phyloP scores from a whole-genome alignment of 2,113 vertebrate species.

The Physeter macrocephalus region DNA sequence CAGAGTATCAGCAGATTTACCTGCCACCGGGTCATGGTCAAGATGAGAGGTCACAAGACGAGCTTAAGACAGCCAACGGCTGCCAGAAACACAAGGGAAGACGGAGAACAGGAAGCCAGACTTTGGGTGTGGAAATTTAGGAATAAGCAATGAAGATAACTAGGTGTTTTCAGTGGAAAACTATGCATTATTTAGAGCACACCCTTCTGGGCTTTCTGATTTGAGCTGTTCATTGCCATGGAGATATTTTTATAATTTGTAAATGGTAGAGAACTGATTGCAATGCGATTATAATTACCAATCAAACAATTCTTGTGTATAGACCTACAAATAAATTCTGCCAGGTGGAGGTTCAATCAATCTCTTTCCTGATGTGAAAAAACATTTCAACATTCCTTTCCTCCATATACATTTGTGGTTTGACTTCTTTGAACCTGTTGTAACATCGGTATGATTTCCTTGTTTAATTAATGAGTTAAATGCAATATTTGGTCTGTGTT shows the following conservation, averaged over 20 bases:
- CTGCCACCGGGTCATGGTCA: not conserved
- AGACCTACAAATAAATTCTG: not conserved
- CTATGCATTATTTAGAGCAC: not conserved
- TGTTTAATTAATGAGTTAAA: not conserved
- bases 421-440: not conserved
- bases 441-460: not conserved
- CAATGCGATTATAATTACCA: not conserved
- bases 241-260: not conserved
- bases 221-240: not conserved
- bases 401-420: not conserved
- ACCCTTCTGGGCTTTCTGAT: not conserved
- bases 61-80: not conserved
- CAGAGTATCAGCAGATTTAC: not conserved
- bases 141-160: not conserved
- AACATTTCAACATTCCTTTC: not conserved
- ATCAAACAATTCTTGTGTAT: not conserved
- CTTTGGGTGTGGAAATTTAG: not conserved
- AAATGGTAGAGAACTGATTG: not conserved
- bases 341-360: not conserved
- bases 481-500: not conserved
- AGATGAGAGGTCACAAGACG: not conserved
- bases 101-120: accelerated
- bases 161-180: not conserved
- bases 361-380: not conserved
- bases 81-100: not conserved